Evolutionary conservation across 2,888 invertebrate genomes (phyloP), one percentile per base, ranked within the genome.

Genomic region (Cybosia mesomella): DNA sequence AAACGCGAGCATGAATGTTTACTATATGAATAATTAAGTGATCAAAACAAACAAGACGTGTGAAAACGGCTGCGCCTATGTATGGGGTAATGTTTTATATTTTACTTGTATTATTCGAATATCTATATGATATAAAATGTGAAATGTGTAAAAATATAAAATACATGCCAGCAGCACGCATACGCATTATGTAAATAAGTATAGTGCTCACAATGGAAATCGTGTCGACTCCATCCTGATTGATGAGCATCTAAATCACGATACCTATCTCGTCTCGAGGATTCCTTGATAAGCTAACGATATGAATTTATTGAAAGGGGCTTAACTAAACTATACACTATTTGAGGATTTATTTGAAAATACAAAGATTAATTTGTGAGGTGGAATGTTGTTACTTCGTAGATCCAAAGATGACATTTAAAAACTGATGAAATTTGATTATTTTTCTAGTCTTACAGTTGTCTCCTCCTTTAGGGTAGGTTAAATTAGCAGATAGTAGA

Each of bases 221-320:
- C 84, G 88, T 86, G 92, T 91, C 91, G 71, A 72, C 64, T 67
- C 80, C 82, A 94, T 91, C 92, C 92, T 93, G 94, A 93, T 93
- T 92, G 92, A 94, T 94, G 91, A 81, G 76, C 75, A 62, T 64
- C 74, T 80, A 84, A 84, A 85, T 81, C 70, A 74, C 79, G 87
- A 88, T 87, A 76, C 65, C 43, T 74, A 89, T 89, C 89, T 72
- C 72, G 74, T 79, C 80, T 80, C 76, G 77, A 78, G 67, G 67
- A 71, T 73, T 73, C 53, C 72, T 81, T 84, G 83, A 85, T 85
- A 82, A 85, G 84, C 81, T 81, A 83, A 84, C 85, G 76, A 80
- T 82, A 85, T 85, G 83, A 78, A 67, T 68, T 68, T 76, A 84
- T 83, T 83, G 84, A 83, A 84, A 82, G 76, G 80, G 68, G 59